A percentile compares a stretch with the other conserved stretches of the same genome.
Evolutionary conservation across 2,113 vertebrate species (phyloP).

Genomic region (Speoplatyrhinus poulsoni): DNA sequence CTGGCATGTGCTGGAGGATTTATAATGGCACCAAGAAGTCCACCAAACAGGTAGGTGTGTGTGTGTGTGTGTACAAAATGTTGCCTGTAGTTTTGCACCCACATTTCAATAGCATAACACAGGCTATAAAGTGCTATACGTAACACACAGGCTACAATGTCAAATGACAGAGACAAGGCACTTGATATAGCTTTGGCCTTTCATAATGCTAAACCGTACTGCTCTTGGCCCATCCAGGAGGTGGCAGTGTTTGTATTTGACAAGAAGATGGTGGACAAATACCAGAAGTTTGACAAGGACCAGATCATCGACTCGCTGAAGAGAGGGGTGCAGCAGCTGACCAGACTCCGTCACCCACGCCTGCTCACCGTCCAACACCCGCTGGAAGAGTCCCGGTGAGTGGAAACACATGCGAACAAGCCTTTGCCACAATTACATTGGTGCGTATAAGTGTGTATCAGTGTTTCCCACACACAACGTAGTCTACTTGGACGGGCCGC

Average conservation of each 20-base stretch:
- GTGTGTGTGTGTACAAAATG: background rate
- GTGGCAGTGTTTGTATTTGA: constrained; percentile 99
- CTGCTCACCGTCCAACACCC: constrained; percentile 97
- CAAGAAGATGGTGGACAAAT: constrained; percentile 94
- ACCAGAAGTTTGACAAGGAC: constrained; percentile 98
- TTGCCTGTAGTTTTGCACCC: background rate
- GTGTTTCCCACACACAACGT: background rate
- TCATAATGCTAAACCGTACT: constrained; percentile 3
- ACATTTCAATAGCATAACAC: background rate
- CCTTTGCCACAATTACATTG: background rate
- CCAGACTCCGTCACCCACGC: constrained; percentile 92
- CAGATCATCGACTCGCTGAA: constrained; percentile 94
- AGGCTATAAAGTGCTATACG: too few relatives aligned
- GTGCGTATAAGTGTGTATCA: background rate
- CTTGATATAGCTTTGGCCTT: background rate
- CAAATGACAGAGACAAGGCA: background rate
- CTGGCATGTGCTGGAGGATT: constrained; percentile 94
- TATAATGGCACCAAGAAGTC: constrained; percentile 98
- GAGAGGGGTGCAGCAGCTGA: constrained; percentile 93
- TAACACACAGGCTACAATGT: background rate
- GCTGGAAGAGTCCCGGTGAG: constrained; percentile 96
- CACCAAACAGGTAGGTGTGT: constrained; percentile 90
- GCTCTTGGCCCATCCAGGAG: constrained; percentile 80
- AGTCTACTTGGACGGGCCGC: too few relatives aligned
- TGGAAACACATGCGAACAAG: background rate